These are phyloP conservation scores for Prionailurus viverrinus DNA, from an alignment of 2,113 vertebrate species.

Conservation along the genomic window DNA sequence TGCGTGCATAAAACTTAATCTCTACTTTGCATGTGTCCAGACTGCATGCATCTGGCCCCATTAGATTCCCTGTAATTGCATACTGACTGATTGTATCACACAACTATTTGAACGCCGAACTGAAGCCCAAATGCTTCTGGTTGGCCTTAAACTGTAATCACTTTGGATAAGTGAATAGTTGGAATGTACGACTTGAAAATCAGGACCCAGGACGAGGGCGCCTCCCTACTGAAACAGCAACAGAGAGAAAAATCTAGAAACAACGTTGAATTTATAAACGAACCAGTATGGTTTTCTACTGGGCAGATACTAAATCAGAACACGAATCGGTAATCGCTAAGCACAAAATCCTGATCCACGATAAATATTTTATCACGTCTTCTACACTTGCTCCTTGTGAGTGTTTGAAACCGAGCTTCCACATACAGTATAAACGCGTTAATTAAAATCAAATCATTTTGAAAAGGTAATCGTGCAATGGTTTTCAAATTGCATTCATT, in stretches of 20 bases:
- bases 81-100: conserved; percentile 85
- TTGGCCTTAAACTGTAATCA: conserved; percentile 75
- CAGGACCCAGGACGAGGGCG: conserved; percentile 10
- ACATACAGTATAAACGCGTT: conserved; percentile 60
- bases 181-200: conserved; percentile 75
- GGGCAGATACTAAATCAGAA: conserved; percentile 59
- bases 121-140: conserved; percentile 81
- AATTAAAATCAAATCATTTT: conserved; percentile 74
- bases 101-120: conserved; percentile 85
- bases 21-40: conserved; percentile 64
- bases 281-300: conserved; percentile 38
- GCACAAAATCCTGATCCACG: conserved; percentile 36
- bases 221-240: not conserved
- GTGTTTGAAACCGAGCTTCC: conserved; percentile 50
- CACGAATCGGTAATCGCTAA: conserved; percentile 47
- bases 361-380: conserved; percentile 58
- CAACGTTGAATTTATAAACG: conserved; percentile 57
- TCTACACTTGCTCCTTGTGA: conserved; percentile 39
- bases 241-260: conserved; percentile 30
- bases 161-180: conserved; percentile 86
- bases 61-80: conserved; percentile 87
- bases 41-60: conserved; percentile 81
- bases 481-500: conserved; percentile 72
- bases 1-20: conserved; percentile 69
- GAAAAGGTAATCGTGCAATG: conserved; percentile 71